Conservation (phyloP, 1,140 invertebrate species). For the Luehdorfia chinensis region DNA sequence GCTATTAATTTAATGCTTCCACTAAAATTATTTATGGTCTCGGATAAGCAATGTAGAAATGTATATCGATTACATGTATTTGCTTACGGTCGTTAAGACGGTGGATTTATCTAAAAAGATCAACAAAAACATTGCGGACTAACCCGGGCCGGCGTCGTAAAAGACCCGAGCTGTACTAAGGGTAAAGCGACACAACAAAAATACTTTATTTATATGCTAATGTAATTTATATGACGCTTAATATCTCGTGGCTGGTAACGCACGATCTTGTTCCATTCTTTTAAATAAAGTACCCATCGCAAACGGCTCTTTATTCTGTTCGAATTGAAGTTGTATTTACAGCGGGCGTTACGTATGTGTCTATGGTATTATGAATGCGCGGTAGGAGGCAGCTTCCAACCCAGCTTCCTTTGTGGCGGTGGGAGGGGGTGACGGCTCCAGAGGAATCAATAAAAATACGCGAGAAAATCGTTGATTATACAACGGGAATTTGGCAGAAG, state of each 20-base stretch:
- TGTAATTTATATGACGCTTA: slow-evolving; percentile 77
- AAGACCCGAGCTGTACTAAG: slow-evolving; percentile 51
- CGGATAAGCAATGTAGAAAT: slow-evolving; percentile 64
- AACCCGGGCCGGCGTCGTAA: slow-evolving; percentile 65
- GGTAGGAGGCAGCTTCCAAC: slow-evolving; percentile 70
- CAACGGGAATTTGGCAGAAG: slow-evolving; percentile 61
- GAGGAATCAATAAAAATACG: slow-evolving; percentile 75
- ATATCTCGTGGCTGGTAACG: slow-evolving; percentile 73
- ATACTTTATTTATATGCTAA: slow-evolving; percentile 78
- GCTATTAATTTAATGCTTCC: slow-evolving; percentile 71
- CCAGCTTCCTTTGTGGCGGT: slow-evolving; percentile 60
- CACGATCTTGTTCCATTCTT: slow-evolving; percentile 71
- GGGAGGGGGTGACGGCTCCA: slow-evolving; percentile 39
- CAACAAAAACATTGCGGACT: slow-evolving; percentile 66
- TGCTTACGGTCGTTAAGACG: slow-evolving; percentile 66
- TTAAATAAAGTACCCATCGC: slow-evolving; percentile 25
- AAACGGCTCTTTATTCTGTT: slow-evolving; percentile 40
- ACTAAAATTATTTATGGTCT: slow-evolving; percentile 69
- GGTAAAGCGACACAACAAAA: slow-evolving; percentile 60
- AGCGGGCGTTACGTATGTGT: slow-evolving; percentile 49
- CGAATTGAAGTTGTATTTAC: slow-evolving; percentile 51
- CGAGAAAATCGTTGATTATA: slow-evolving; percentile 74
- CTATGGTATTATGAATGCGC: slow-evolving; percentile 75
- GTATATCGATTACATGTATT: slow-evolving; percentile 70
- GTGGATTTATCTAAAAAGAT: slow-evolving; percentile 72